Conservation (phyloP, 2,888 invertebrate species). For the Brachynemurus nebulosus region DNA sequence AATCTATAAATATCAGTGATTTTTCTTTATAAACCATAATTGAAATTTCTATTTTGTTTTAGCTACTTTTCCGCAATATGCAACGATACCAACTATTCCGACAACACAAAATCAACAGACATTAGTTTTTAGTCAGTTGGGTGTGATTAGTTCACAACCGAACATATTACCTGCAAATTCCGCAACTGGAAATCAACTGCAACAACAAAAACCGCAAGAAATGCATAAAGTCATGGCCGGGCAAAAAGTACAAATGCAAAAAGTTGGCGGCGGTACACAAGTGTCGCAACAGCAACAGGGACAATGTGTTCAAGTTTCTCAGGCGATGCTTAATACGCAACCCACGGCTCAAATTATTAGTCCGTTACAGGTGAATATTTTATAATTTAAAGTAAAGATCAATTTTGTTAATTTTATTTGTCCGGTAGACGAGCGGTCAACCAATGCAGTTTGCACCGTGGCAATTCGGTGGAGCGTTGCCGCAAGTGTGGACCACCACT, state of each 20-base stretch:
- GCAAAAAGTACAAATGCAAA: slow-evolving; percentile 42
- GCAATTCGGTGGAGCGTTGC: slow-evolving; percentile 58
- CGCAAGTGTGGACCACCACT: slow-evolving; percentile 60
- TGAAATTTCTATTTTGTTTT: too few species aligned
- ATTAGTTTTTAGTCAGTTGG: slow-evolving; percentile 58
- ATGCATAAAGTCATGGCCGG: slow-evolving; percentile 46
- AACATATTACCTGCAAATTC: slow-evolving; percentile 50
- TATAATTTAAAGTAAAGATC: too few species aligned
- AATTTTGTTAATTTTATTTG: slow-evolving; percentile 10
- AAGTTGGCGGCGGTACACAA: slow-evolving; percentile 30
- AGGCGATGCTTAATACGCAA: slow-evolving; percentile 48
- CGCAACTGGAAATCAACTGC: slow-evolving; percentile 31
- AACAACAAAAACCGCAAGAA: slow-evolving; percentile 45
- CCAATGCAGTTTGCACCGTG: slow-evolving; percentile 68
- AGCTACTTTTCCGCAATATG: slow-evolving; percentile 60
- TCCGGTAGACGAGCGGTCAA: slow-evolving; percentile 44
- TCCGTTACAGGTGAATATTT: slow-evolving; percentile 44
- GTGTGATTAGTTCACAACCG: slow-evolving; percentile 55
- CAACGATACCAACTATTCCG: slow-evolving; percentile 62
- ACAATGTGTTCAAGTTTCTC: slow-evolving; percentile 59
- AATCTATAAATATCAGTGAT: too few species aligned
- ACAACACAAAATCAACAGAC: slow-evolving; percentile 63
- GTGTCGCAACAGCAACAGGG: slow-evolving; percentile 47
- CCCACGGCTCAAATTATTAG: slow-evolving; percentile 60
- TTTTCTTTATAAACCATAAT: too few species aligned